Evolutionary conservation across 2,888 invertebrate genomes (phyloP).

Genomic region (Choreutis nemorana): DNA sequence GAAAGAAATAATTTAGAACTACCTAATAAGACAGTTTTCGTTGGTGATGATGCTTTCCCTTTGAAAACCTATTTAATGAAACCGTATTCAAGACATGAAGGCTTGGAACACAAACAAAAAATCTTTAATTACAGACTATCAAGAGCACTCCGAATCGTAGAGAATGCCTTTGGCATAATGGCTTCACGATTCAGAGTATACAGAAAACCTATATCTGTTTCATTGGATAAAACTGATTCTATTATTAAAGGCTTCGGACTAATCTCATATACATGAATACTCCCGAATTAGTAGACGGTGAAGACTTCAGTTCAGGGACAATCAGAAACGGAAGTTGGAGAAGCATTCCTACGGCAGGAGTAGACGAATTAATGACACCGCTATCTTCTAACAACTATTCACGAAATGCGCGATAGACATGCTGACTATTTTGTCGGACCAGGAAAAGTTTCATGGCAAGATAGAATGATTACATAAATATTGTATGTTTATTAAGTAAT

Average conservation of each 20-base stretch:
- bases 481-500: slow-evolving; percentile 5
- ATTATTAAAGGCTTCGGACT: slow-evolving; percentile 2
- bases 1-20: slow-evolving; percentile 14
- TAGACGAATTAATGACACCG: slow-evolving; percentile 15
- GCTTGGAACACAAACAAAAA: too few relatives aligned
- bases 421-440: slow-evolving; percentile 16
- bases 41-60: slow-evolving; percentile 14
- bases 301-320: slow-evolving; percentile 16
- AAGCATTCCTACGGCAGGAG: slow-evolving; percentile 15
- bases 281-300: slow-evolving; percentile 16
- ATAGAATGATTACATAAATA: slow-evolving; percentile 16
- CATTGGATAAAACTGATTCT: slow-evolving; percentile 12
- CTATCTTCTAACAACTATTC: slow-evolving; percentile 17
- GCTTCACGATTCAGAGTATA: slow-evolving; percentile 15
- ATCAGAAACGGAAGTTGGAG: slow-evolving; percentile 16
- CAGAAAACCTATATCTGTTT: slow-evolving; percentile 14
- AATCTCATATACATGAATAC: slow-evolving; percentile 14
- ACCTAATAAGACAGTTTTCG: slow-evolving; percentile 13
- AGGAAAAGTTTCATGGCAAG: slow-evolving; percentile 17
- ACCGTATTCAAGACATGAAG: too few relatives aligned
- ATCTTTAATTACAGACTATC: slow-evolving; percentile 14
- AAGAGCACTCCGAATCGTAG: slow-evolving; percentile 13
- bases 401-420: slow-evolving; percentile 15
- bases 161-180: slow-evolving; percentile 14
- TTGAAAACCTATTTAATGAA: too few relatives aligned